Evolutionary conservation across 2,113 vertebrate genomes (phyloP).

Genomic region (Falcunculus frontatus): DNA sequence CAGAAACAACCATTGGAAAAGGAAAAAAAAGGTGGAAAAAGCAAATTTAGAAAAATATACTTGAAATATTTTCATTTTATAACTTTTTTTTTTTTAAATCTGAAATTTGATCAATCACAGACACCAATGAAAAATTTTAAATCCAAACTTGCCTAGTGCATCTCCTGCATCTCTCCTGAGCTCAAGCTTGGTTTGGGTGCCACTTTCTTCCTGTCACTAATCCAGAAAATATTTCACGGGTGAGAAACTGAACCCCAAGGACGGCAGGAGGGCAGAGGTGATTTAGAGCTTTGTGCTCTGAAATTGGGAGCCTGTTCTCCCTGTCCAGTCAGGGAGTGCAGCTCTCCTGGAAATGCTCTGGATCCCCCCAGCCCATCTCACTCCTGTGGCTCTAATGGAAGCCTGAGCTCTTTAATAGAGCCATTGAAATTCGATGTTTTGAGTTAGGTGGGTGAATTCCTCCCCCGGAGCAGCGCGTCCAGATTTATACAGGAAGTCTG

Average conservation of each 20-base stretch:
- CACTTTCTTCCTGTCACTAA: not conserved
- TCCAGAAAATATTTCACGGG: not conserved
- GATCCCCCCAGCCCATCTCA: not conserved
- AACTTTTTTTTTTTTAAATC: not conserved
- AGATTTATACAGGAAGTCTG: slow-evolving; percentile 56
- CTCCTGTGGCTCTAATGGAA: not conserved
- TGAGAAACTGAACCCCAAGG: not conserved
- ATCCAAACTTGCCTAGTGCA: not conserved
- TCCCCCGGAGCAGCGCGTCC: not conserved
- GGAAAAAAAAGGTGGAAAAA: accelerated
- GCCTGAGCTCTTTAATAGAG: slow-evolving; percentile 11
- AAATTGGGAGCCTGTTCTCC: not conserved
- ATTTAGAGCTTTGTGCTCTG: not conserved
- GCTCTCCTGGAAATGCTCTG: not conserved
- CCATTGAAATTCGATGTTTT: slow-evolving; percentile 14
- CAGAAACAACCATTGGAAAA: not conserved
- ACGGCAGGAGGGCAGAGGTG: not conserved
- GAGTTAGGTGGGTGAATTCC: not conserved
- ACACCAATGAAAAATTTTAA: not conserved
- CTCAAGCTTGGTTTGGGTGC: not conserved
- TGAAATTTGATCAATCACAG: not conserved
- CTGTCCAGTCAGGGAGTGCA: accelerated
- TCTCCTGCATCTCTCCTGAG: not conserved
- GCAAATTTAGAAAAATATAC: not conserved
- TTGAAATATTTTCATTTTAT: not conserved